Base-by-base conservation (phyloP, 2,797 vertebrate genomes). In the Molossus alvarezi region DNA sequence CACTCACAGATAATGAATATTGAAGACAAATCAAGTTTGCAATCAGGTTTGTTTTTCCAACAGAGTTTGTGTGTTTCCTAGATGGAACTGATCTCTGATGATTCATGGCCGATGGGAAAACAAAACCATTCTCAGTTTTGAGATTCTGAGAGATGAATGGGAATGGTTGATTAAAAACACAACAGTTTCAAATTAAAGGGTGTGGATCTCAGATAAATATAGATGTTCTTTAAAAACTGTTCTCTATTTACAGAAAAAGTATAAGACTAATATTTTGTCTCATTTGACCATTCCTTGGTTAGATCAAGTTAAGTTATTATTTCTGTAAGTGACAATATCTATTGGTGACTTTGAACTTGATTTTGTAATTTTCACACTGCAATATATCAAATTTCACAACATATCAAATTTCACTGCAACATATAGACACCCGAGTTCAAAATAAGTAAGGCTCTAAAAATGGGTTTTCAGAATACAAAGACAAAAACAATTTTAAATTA, bases 11-110 rank as follows among this genome's bases (percentile, higher is more conserved):
- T 80, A 97, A 95, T 91, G 75, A 95, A 76, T 91, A 95, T 18
- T 1, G 0, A 95, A 91, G 86, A 95, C 21, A 80, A 94, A 92
- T 65, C 76, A 33, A 15, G n/a, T 92, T 90, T 89, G 55, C 13
- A 90, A 92, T 95, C 90, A 88, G 88, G 73, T 92, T 84, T 91
- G 25, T 89, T 97, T 96, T 84, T 41, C 88, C 94, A 96, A 88
- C 29, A 87, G 41, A 85, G 53, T 60, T 41, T 72, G 29, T 73
- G 5, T 90, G 37, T 91, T 58, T 87, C 58, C 71, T 64, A 83
- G 37, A 72, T 73, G 57, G 10, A 95, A 83, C 45, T n/a, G 58
- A 80, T 91, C 13, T 84, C 41, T 79, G 53, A 25, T 9, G 0
- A 91, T 37, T 88, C 27, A 76, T 17, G 80, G 9, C 45, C 65